These are phyloP conservation scores for Babylonia areolata DNA, from an alignment of 1,140 invertebrate species.

Conservation along the genomic window DNA sequence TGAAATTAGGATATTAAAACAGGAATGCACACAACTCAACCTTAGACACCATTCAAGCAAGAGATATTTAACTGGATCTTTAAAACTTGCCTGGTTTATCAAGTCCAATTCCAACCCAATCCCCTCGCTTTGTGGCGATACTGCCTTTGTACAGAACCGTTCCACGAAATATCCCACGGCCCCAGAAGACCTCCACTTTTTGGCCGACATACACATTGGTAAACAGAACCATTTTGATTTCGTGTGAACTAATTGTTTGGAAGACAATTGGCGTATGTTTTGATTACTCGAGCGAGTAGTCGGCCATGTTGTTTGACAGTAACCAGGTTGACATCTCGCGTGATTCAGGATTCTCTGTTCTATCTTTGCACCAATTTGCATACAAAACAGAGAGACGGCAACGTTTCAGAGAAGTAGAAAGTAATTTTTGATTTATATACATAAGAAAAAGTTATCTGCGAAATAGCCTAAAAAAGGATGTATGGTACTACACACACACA, in stretches of 20 bases:
- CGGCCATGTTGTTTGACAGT: slow-evolving; percentile 43
- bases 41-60: no score
- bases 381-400: no score
- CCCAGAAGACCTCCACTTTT: slow-evolving; percentile 63
- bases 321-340: slow-evolving; percentile 25
- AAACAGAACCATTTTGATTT: slow-evolving; percentile 64
- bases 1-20: no score
- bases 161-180: slow-evolving; percentile 57
- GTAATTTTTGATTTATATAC: no score
- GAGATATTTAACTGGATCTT: no score
- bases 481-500: no score
- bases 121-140: slow-evolving; percentile 58
- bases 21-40: no score
- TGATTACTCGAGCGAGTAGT: neutral
- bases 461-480: no score
- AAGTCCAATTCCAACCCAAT: slow-evolving; percentile 70
- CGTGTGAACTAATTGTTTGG: neutral
- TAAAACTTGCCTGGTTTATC: slow-evolving; percentile 59
- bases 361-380: no score
- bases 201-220: slow-evolving; percentile 65
- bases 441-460: no score
- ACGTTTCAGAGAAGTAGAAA: no score
- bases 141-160: slow-evolving; percentile 67
- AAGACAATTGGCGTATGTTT: neutral
- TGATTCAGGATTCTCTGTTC: no score